Conservation (phyloP, 2,797 vertebrate genomes). For the Petrocephalus sullivani region DNA sequence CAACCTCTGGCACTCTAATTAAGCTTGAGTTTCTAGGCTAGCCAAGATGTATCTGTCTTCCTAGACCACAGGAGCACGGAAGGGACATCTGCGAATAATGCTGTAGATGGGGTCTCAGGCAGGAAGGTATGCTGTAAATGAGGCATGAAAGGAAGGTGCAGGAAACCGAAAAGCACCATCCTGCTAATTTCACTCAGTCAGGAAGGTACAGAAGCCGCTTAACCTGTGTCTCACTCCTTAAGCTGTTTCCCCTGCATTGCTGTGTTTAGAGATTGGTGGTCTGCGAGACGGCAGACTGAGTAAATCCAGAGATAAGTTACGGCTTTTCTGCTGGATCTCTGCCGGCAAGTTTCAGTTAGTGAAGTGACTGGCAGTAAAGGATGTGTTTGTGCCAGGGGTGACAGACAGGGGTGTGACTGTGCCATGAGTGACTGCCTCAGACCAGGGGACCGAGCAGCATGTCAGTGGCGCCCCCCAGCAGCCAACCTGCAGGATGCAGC, state of each 20-base stretch:
- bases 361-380: not conserved
- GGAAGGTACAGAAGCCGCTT: not conserved
- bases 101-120: not conserved
- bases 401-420: not conserved
- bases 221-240: not conserved
- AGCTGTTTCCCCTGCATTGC: not conserved
- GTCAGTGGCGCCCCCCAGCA: not conserved
- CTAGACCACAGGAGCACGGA: constrained; percentile 7
- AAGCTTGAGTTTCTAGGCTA: constrained; percentile 27
- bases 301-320: not conserved
- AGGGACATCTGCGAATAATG: not conserved
- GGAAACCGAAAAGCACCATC: not conserved
- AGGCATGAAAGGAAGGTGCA: not conserved
- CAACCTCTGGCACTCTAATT: constrained; percentile 30
- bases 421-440: not conserved
- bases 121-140: not conserved
- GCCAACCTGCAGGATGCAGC: constrained; percentile 88
- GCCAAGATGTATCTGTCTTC: constrained; percentile 31
- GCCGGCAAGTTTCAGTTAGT: not conserved
- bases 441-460: not conserved
- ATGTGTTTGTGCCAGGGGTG: not conserved
- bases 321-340: not conserved
- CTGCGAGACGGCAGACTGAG: not conserved
- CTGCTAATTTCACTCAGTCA: constrained; percentile 29
- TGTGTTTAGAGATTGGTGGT: not conserved